Evolutionary conservation across 2,888 invertebrate species (phyloP).

Genomic region (Eupeodes latifasciatus): DNA sequence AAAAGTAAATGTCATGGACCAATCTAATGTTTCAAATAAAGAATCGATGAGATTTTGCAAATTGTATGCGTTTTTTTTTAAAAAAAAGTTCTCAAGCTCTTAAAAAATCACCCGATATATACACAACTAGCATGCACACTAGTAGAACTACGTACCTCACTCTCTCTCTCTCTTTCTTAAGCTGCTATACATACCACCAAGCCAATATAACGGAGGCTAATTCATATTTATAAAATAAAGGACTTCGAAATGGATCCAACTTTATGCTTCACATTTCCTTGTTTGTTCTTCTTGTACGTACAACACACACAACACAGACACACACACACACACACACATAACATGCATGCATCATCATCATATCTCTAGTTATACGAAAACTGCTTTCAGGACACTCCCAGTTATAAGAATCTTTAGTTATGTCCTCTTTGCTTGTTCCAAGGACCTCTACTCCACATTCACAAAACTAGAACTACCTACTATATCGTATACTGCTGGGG

Average conservation of each 20-base stretch:
- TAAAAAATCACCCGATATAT: too few relatives aligned
- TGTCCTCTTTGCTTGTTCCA: slow-evolving; percentile 63
- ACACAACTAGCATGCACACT: background rate
- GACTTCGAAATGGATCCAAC: slow-evolving; percentile 56
- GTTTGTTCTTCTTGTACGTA: slow-evolving; percentile 65
- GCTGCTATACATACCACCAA: background rate
- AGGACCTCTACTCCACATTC: slow-evolving; percentile 50
- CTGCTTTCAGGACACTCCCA: slow-evolving; percentile 70
- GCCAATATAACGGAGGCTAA: slow-evolving; percentile 50
- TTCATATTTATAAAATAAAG: slow-evolving; percentile 71
- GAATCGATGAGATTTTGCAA: too few relatives aligned
- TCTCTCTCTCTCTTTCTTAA: background rate
- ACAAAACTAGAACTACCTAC: background rate
- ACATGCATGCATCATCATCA: slow-evolving; percentile 60
- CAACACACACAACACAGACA: slow-evolving; percentile 26
- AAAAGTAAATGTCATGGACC: too few relatives aligned
- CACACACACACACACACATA: slow-evolving; percentile 14
- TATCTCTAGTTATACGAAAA: slow-evolving; percentile 31
- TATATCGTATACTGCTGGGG: background rate
- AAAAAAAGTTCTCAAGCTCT: too few relatives aligned
- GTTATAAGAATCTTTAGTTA: slow-evolving; percentile 70
- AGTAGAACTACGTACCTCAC: too few relatives aligned
- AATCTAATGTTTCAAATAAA: too few relatives aligned
- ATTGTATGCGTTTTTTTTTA: too few relatives aligned
- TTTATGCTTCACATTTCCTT: slow-evolving; percentile 72